Percentiles rank a stretch among this genome's conserved stretches.
Conservation (phyloP, 1,140 invertebrate species). For the Lasioglossum albipes region DNA sequence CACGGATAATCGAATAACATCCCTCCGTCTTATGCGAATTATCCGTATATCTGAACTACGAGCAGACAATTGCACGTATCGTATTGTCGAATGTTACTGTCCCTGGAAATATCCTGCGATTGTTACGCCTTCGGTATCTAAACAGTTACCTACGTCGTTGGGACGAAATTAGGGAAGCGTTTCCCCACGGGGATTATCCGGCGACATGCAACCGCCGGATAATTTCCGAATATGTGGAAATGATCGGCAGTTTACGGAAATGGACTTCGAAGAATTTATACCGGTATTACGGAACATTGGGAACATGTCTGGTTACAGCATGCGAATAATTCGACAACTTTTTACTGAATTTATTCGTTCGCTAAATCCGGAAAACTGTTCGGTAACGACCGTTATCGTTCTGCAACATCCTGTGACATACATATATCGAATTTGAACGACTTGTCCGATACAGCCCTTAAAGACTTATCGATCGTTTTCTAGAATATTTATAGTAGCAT, state of each 20-base stretch:
- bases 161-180: slow-evolving; percentile 50
- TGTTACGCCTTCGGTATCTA: slow-evolving; percentile 23
- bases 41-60: not conserved
- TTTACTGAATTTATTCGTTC: not conserved
- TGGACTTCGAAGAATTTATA: not conserved
- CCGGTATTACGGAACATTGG: not conserved
- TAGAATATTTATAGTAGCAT: too few species aligned
- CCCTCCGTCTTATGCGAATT: not conserved
- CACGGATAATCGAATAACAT: not conserved
- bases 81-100: slow-evolving; percentile 2
- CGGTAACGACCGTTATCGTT: too few species aligned
- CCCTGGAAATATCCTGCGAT: slow-evolving; percentile 22
- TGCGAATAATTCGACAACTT: not conserved
- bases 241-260: slow-evolving; percentile 19
- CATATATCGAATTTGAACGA: too few species aligned
- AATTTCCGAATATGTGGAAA: slow-evolving; percentile 23
- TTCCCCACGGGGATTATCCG: slow-evolving; percentile 54
- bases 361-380: not conserved
- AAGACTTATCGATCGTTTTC: too few species aligned
- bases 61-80: slow-evolving; percentile 25
- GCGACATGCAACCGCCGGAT: slow-evolving; percentile 41
- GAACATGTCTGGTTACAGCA: not conserved
- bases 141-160: slow-evolving; percentile 19
- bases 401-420: too few species aligned
- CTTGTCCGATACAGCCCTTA: too few species aligned